Percentiles rank a stretch among this genome's conserved stretches.
These are phyloP conservation scores for Mythimna vitellina DNA, from an alignment of 2,888 invertebrate species.

Conservation along the genomic window DNA sequence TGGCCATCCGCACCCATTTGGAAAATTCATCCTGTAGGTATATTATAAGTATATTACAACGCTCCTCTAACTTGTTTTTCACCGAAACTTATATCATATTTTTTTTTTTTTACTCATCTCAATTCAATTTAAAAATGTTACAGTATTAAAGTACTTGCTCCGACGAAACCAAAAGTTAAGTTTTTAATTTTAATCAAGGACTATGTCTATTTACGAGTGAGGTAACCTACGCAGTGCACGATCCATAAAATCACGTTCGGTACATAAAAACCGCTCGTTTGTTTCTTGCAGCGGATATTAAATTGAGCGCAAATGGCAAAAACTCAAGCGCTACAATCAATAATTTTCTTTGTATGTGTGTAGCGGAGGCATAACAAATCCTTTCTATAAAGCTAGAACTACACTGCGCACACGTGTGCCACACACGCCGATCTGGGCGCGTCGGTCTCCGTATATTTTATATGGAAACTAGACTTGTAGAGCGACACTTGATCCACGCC, in stretches of 20 bases:
- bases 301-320: conserved; percentile 59
- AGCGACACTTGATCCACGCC: too few species aligned
- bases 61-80: too few species aligned
- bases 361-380: conserved; percentile 61
- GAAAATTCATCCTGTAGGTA: too few species aligned
- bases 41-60: too few species aligned
- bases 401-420: too few species aligned
- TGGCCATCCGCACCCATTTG: too few species aligned
- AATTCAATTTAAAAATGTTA: too few species aligned
- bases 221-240: conserved; percentile 21
- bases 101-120: not conserved
- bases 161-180: not conserved
- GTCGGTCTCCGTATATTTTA: too few species aligned
- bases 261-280: conserved; percentile 54
- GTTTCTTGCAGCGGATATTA: conserved; percentile 58
- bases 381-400: too few species aligned
- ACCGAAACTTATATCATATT: not conserved
- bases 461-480: too few species aligned
- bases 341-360: conserved; percentile 57
- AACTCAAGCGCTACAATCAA: conserved; percentile 46
- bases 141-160: not conserved
- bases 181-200: not conserved
- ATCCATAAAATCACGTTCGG: conserved; percentile 54
- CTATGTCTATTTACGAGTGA: not conserved
- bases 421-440: too few species aligned